These are phyloP conservation scores for Lindbergichthys nudifrons DNA, from an alignment of 2,797 vertebrate genomes.

Conservation along the genomic window DNA sequence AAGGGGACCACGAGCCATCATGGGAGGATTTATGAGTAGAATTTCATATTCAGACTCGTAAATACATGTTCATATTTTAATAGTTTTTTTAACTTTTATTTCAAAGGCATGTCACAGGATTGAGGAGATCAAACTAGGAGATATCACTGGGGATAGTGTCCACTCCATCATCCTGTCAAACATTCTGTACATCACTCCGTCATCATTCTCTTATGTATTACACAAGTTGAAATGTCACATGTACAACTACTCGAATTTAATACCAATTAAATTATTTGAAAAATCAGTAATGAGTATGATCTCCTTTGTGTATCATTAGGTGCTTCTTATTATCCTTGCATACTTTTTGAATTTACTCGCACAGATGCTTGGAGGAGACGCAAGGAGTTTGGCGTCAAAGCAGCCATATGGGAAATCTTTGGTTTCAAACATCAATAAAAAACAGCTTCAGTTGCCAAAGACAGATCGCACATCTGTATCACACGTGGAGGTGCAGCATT, in stretches of 20 bases:
- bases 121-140: background rate
- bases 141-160: background rate
- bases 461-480: no score
- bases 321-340: no score
- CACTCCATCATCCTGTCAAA: slow-evolving; percentile 2
- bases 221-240: background rate
- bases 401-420: no score
- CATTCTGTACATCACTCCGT: background rate
- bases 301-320: background rate
- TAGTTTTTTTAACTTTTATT: background rate
- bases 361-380: no score
- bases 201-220: background rate
- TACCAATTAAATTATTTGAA: no score
- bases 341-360: no score
- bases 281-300: background rate
- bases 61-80: background rate
- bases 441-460: no score
- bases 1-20: background rate
- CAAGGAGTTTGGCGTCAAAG: no score
- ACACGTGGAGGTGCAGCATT: no score
- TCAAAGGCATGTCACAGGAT: slow-evolving; percentile 1
- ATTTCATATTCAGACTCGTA: slow-evolving; percentile 3
- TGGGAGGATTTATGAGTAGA: background rate
- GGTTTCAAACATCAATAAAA: no score
- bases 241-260: background rate